Percentiles rank a stretch among this genome's conserved stretches.
These are phyloP conservation scores for Oceanodroma tethys DNA, from an alignment of 2,113 vertebrate species.

Conservation along the genomic window DNA sequence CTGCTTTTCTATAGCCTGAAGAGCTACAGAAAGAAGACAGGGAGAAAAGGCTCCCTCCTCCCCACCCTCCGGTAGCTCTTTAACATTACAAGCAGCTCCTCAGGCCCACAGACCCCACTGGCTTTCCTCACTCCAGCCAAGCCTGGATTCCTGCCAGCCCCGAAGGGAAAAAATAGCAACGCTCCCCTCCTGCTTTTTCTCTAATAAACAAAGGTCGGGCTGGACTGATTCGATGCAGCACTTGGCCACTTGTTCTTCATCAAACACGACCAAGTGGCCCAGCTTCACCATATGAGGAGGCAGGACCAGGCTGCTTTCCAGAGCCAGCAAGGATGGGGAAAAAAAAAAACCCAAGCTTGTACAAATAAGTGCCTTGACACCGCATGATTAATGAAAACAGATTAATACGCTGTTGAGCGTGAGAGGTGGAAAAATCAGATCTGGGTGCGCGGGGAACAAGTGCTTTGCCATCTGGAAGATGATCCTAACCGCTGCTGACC, in stretches of 20 bases:
- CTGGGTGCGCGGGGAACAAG: background rate
- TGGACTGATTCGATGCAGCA: background rate
- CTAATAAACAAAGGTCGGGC: background rate
- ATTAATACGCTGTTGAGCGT: background rate
- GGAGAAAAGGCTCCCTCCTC: background rate
- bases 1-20: background rate
- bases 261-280: background rate
- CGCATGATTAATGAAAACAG: background rate
- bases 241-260: background rate
- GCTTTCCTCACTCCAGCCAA: background rate
- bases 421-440: background rate
- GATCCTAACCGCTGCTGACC: background rate
- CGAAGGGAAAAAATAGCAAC: background rate
- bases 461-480: constrained; percentile 17
- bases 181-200: background rate
- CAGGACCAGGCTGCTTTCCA: background rate
- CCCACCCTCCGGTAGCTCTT: background rate
- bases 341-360: background rate
- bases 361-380: background rate
- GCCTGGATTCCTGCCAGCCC: constrained; percentile 16
- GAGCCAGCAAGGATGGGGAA: background rate
- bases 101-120: background rate
- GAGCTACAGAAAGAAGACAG: background rate
- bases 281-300: background rate
- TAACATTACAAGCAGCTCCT: background rate